phyloP scores from a whole-genome alignment of 2,797 vertebrate genomes.

The Meda fulgida region DNA sequence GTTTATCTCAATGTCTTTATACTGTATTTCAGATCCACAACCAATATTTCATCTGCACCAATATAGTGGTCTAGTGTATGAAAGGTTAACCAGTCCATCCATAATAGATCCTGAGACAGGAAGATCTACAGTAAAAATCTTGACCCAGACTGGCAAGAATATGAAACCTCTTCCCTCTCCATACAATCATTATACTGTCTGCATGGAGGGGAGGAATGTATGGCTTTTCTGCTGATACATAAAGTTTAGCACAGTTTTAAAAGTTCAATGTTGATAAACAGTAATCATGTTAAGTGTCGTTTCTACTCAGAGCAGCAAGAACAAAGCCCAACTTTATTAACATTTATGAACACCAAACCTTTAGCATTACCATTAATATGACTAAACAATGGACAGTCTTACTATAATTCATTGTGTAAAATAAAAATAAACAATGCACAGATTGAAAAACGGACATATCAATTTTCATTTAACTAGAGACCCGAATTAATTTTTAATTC shows the following conservation, averaged over 20 bases:
- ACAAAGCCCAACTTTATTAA: background rate
- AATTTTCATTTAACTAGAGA: background rate
- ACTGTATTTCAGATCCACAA: background rate
- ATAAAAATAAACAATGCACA: background rate
- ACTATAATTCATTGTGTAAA: background rate
- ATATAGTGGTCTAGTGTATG: slow-evolving; percentile 13
- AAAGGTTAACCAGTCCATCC: slow-evolving; percentile 7
- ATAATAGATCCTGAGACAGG: slow-evolving; percentile 15
- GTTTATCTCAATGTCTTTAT: background rate
- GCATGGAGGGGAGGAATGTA: slow-evolving; percentile 11
- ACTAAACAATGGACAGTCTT: background rate
- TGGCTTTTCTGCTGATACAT: slow-evolving; percentile 36
- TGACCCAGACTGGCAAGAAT: slow-evolving; percentile 21
- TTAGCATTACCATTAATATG: background rate
- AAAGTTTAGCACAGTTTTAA: background rate
- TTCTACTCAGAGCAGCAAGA: background rate
- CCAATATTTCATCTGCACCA: background rate
- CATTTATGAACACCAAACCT: background rate
- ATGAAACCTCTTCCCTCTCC: slow-evolving; percentile 20
- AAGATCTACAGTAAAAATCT: background rate
- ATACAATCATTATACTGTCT: slow-evolving; percentile 35
- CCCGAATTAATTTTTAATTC: background rate
- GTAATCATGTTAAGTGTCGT: background rate
- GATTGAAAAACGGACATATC: background rate
- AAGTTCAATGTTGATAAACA: background rate